A percentile compares a stretch with the other conserved stretches of the same genome.
These are phyloP conservation scores for Cyprinus carpio DNA, from an alignment of 2,113 vertebrate genomes.

Conservation along the genomic window DNA sequence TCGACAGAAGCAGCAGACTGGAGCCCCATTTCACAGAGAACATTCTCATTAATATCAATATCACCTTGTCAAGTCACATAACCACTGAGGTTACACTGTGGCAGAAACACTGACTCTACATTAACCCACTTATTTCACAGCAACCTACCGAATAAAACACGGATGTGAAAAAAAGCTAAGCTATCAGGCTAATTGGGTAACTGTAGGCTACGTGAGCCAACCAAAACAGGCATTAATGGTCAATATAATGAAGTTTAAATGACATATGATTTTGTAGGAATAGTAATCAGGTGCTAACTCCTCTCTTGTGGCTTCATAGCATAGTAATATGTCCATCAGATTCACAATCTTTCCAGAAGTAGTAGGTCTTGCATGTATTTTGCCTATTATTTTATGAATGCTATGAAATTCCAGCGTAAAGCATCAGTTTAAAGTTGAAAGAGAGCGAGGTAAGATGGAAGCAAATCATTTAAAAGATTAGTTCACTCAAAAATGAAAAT, in stretches of 20 bases:
- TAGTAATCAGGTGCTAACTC: no score
- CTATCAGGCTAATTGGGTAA: neutral
- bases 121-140: neutral
- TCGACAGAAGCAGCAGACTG: neutral
- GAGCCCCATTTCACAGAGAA: neutral
- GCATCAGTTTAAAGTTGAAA: no score
- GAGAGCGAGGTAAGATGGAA: no score
- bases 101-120: neutral
- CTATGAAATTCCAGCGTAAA: no score
- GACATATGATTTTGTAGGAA: no score
- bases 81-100: neutral
- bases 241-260: neutral
- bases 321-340: no score
- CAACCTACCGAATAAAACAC: neutral
- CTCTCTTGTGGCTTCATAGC: no score
- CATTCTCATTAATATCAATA: slow-evolving; percentile 20
- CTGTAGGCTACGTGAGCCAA: neutral
- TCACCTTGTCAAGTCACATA: slow-evolving; percentile 18
- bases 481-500: no score
- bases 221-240: neutral
- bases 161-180: neutral
- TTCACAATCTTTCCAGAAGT: no score
- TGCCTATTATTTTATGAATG: no score
- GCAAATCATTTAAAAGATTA: no score
- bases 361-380: no score